phyloP scores from a whole-genome alignment of 2,113 vertebrate genomes.

The Prolemur simus region DNA sequence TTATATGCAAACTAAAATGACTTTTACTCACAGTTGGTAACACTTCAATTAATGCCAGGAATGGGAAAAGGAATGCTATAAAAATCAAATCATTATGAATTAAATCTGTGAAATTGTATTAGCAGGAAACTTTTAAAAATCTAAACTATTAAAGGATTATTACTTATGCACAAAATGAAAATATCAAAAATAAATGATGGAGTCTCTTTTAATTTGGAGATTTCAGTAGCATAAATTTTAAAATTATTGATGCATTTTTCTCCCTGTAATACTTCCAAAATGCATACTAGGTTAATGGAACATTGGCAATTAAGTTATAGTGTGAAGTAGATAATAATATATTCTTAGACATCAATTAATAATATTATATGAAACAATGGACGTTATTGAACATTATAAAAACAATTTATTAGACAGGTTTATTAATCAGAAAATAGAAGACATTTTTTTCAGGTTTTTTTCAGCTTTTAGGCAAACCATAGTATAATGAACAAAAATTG shows the following conservation, averaged over 20 bases:
- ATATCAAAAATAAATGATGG: neutral
- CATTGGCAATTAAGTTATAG: no score
- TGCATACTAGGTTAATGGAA: no score
- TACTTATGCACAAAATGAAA: neutral
- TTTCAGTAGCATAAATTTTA: neutral
- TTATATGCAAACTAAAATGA: no score
- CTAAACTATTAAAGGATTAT: no score
- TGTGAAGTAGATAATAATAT: neutral
- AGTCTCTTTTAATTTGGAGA: neutral
- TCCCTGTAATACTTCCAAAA: neutral
- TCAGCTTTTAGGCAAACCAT: neutral
- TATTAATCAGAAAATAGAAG: neutral
- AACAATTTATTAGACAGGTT: neutral
- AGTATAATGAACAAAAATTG: neutral
- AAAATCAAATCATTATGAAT: no score
- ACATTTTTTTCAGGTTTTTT: neutral
- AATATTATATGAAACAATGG: neutral
- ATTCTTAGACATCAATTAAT: neutral
- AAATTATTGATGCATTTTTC: neutral
- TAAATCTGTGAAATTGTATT: no score
- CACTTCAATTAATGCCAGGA: no score
- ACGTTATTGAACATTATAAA: neutral
- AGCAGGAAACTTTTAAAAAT: no score
- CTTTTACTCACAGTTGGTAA: no score
- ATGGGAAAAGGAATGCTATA: no score